A percentile compares a stretch with the other conserved stretches of the same genome.
Conservation (phyloP, 23 tunicate genomes). For the Halocynthia roretzi region DNA sequence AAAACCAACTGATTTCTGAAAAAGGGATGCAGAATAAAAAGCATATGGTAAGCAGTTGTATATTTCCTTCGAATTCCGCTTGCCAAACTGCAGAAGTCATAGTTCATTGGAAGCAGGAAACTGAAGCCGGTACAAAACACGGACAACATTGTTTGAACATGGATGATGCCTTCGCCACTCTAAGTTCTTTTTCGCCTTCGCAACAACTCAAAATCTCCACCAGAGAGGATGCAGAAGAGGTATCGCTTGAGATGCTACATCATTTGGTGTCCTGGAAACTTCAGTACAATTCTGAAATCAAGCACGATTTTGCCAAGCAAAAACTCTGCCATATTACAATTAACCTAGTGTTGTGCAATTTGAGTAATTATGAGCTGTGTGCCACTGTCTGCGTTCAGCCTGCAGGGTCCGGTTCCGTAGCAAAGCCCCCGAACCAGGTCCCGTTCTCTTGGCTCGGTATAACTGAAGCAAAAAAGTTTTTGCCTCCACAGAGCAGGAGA, state of each 20-base stretch:
- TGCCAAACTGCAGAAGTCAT: neutral
- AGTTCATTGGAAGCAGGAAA: slow-evolving; percentile 1
- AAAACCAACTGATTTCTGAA: neutral
- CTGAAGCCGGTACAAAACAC: neutral
- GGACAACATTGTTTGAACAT: neutral
- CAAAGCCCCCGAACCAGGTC: slow-evolving; percentile 17
- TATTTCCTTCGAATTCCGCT: too few species aligned
- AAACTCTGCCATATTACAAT: slow-evolving; percentile 45
- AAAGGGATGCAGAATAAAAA: too few species aligned
- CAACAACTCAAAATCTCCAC: neutral
- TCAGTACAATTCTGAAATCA: neutral
- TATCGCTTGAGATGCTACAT: slow-evolving; percentile 53
- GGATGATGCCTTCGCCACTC: neutral
- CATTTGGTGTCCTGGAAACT: slow-evolving; percentile 70
- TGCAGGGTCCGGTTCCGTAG: slow-evolving; percentile 8
- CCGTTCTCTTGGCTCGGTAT: slow-evolving; percentile 66
- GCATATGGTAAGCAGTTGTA: too few species aligned
- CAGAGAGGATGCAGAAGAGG: slow-evolving; percentile 25
- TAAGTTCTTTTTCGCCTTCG: neutral
- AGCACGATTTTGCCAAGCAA: slow-evolving; percentile 38
- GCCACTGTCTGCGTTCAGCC: slow-evolving; percentile 40
- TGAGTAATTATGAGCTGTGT: slow-evolving; percentile 38
- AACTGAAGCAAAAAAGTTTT: slow-evolving; percentile 33
- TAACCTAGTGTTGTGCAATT: slow-evolving; percentile 30
- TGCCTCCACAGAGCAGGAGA: slow-evolving; percentile 33